Conservation (phyloP, 2,888 invertebrate species). For the Drosophila subsilvestris region DNA sequence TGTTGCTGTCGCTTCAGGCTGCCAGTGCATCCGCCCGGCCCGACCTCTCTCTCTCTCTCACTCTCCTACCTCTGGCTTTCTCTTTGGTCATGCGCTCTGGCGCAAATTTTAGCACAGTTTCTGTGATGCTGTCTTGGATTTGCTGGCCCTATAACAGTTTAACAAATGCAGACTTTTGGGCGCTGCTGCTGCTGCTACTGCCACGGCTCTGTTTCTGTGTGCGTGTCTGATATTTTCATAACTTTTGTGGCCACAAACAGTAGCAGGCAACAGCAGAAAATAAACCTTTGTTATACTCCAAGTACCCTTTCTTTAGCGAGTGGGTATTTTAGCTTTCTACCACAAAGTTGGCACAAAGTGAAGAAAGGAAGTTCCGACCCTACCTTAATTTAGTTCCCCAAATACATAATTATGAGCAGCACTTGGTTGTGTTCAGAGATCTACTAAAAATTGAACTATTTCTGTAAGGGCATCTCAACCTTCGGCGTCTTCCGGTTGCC, state of each 20-base stretch:
- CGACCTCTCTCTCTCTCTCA: conserved; percentile 18
- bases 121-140: conserved; percentile 33
- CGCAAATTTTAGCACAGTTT: conserved; percentile 26
- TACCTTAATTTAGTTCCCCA: too few species aligned
- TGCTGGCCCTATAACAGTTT: conserved; percentile 67
- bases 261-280: conserved; percentile 39
- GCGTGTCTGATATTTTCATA: conserved; percentile 51
- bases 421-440: too few species aligned
- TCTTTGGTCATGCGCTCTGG: conserved; percentile 60
- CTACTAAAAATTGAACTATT: too few species aligned
- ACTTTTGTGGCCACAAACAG: conserved; percentile 47
- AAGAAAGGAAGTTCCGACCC: too few species aligned
- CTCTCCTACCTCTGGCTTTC: not conserved
- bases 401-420: too few species aligned
- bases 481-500: not conserved
- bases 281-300: conserved; percentile 35
- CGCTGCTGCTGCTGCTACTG: conserved; percentile 29
- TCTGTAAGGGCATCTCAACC: not conserved
- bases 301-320: conserved; percentile 6
- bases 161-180: conserved; percentile 72
- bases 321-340: not conserved
- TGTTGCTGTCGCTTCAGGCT: conserved; percentile 32
- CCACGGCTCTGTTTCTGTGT: conserved; percentile 39
- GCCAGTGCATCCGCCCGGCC: conserved; percentile 51
- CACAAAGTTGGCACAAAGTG: not conserved